Evolutionary conservation across 2,888 invertebrate species (phyloP).

Genomic region (Drosophila monieri): DNA sequence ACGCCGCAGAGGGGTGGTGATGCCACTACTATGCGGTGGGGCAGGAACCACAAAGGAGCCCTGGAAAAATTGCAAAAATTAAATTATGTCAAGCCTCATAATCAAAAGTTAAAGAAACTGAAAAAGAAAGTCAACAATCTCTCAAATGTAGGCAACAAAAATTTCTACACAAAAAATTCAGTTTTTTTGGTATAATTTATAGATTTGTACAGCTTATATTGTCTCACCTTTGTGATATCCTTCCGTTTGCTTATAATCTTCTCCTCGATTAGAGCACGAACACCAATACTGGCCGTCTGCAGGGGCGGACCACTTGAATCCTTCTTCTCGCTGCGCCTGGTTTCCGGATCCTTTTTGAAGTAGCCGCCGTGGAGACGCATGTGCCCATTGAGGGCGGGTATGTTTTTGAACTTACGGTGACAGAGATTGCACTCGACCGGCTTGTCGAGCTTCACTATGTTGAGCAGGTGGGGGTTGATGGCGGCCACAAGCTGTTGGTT

Average conservation of each 20-base stretch:
- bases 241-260: constrained; percentile 94
- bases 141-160: constrained; percentile 1
- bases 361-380: constrained; percentile 99
- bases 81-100: background rate
- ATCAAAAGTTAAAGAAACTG: background rate
- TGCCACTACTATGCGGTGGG: constrained; percentile 73
- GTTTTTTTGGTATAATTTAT: too few relatives aligned
- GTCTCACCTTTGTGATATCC: constrained; percentile 84
- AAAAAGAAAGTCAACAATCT: background rate
- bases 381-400: constrained; percentile 98
- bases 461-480: constrained; percentile 82
- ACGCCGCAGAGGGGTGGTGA: constrained; percentile 78
- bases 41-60: constrained; percentile 84
- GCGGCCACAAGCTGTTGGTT: constrained; percentile 75
- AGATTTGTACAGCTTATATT: too few relatives aligned
- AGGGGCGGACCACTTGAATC: constrained; percentile 92
- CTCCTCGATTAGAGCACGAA: constrained; percentile 95
- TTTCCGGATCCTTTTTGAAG: constrained; percentile 96
- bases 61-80: constrained; percentile 52
- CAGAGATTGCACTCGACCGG: constrained; percentile 98
- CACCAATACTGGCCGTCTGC: constrained; percentile 96
- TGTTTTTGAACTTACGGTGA: constrained; percentile 97
- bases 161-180: too few relatives aligned
- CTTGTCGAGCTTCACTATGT: constrained; percentile 87
- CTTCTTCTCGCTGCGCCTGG: constrained; percentile 93